Evolutionary conservation across 2,888 invertebrate genomes (phyloP).

Genomic region (Oegoconia quadripuncta): DNA sequence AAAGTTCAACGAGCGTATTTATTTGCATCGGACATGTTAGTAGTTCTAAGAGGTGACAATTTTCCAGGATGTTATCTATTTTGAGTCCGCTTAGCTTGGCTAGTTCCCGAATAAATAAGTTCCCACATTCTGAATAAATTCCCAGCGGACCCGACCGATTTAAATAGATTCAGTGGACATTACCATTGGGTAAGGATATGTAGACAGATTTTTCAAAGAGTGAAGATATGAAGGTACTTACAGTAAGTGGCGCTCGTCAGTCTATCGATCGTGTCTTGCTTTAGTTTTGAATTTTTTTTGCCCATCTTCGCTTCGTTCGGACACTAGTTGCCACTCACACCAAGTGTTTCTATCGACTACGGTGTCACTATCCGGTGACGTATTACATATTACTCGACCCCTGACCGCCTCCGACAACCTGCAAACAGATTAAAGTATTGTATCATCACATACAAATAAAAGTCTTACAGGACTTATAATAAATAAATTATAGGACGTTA

Average conservation of each 20-base stretch:
- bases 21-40: too few relatives aligned
- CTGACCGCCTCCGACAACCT: constrained; percentile 41
- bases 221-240: constrained; percentile 78
- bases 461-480: too few relatives aligned
- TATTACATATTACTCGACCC: constrained; percentile 62
- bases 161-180: background rate
- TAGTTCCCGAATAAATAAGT: constrained; percentile 1
- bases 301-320: constrained; percentile 83
- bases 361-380: constrained; percentile 38
- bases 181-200: too few relatives aligned
- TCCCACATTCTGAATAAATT: background rate
- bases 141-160: background rate
- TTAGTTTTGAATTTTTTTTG: constrained; percentile 97
- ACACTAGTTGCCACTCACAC: constrained; percentile 31
- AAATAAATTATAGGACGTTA: too few relatives aligned
- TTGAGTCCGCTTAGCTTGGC: background rate
- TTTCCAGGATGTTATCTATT: too few relatives aligned
- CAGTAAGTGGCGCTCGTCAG: constrained; percentile 96
- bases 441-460: too few relatives aligned
- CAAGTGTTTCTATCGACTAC: constrained; percentile 27
- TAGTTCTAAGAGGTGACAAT: too few relatives aligned
- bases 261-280: constrained; percentile 95
- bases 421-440: constrained; percentile 39
- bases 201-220: background rate
- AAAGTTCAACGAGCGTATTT: too few relatives aligned